Base-by-base conservation (phyloP, 2,113 vertebrate species). In the Rhineura floridana region DNA sequence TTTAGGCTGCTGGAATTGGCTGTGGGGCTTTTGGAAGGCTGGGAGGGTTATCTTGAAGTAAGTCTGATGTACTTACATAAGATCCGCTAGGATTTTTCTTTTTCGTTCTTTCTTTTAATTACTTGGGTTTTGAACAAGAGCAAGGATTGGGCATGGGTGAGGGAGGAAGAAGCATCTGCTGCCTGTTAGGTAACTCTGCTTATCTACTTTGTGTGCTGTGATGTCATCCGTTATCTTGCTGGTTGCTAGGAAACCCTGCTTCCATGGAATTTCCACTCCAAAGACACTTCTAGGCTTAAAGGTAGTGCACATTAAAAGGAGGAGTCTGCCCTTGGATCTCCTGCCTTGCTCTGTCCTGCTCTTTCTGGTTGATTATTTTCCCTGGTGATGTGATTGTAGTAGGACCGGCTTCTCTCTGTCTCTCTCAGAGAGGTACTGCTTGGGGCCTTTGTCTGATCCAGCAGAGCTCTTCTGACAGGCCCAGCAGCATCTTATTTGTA, bases 241-340 rank as follows among this genome's bases (percentile, higher is more conserved):
- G n/a, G 94, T 94, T 96, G 95, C 96, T 93, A 93, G 88, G 95
- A 62, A 59, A 73, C 89, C 85, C 91, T 93, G 93, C 94, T 91
- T 94, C 89, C 88, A 90, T 15, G 88, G 62, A 55, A 87, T 25
- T n/a, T 86, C 78, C 91, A 11, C 72, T 52, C 93, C 84, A 33
- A 87, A 90, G 77, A 83, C 85, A 87, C 36, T 81, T 55, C 0
- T 0, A 1, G 10, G 23, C 21, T 0, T 6, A 7, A 46, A 46
- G 46, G 59, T 28, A 76, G 36, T 7, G 76, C 1, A 1, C 0
- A 25, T 44, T 21, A 10, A 86, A 4, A 10, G 0, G 4, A 0
- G 75, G 67, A 36, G 89, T 80, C 11, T 88, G 79, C 62, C 0
- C 67, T 72, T 52, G 65, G 33, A 55, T 55, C 33, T 75, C 30